Conservation (phyloP, 2,888 invertebrate genomes). For the Apoderus coryli region DNA sequence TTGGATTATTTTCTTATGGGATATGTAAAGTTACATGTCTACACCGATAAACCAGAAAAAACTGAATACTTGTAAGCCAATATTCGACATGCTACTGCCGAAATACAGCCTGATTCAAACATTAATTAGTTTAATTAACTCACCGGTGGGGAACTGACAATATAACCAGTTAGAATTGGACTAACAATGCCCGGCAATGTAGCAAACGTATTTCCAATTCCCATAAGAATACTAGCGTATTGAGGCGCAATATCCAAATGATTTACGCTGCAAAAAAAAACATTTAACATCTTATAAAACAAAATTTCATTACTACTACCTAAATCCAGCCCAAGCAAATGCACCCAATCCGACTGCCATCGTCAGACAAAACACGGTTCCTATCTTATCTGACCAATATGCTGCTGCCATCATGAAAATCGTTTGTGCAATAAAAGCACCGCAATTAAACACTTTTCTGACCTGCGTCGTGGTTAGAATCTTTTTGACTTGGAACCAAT, state of each 20-base stretch:
- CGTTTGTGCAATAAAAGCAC: conserved; percentile 63
- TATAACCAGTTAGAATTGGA: conserved; percentile 20
- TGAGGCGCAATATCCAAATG: conserved; percentile 21
- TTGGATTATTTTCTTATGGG: neutral
- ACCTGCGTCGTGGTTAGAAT: conserved; percentile 61
- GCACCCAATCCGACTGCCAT: conserved; percentile 83
- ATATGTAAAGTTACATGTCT: conserved; percentile 3
- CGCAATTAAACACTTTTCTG: conserved; percentile 50
- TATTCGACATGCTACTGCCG: neutral
- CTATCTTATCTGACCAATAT: conserved; percentile 47
- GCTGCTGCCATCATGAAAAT: conserved; percentile 76
- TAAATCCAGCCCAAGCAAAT: conserved; percentile 86
- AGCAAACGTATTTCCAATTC: conserved; percentile 20
- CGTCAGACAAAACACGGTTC: conserved; percentile 68
- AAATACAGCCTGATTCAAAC: too few species aligned
- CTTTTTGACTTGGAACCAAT: conserved; percentile 52
- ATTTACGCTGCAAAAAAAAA: conserved; percentile 17
- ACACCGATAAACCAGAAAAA: conserved; percentile 1
- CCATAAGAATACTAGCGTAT: conserved; percentile 20
- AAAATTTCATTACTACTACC: conserved; percentile 36
- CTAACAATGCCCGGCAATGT: conserved; percentile 21
- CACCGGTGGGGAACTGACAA: conserved; percentile 16
- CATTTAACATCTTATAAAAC: neutral
- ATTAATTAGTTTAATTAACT: too few species aligned
- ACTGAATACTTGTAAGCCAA: conserved; percentile 1